Evolutionary conservation across 2,888 invertebrate species (phyloP).

Genomic region (Axea sp.): DNA sequence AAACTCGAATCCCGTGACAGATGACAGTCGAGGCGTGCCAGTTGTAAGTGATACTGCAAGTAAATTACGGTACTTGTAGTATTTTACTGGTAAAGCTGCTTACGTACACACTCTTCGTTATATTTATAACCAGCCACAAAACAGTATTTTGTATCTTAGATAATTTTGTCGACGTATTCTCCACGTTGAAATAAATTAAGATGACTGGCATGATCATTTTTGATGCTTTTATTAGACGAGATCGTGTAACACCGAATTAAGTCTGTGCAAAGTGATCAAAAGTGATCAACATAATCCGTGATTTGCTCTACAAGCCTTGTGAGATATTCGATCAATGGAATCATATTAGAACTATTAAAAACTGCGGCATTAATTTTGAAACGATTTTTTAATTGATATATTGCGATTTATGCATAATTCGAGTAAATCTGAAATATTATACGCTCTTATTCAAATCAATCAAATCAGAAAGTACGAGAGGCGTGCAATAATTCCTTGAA

Average conservation of each 20-base stretch:
- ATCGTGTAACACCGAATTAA: background rate
- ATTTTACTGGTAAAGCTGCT: constrained; percentile 11
- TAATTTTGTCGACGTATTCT: background rate
- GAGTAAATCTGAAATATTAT: no score
- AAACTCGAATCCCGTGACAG: constrained; percentile 45
- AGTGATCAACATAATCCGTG: background rate
- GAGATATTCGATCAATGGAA: background rate
- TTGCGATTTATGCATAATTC: no score
- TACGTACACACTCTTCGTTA: constrained; percentile 3
- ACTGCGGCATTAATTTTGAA: background rate
- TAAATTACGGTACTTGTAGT: constrained; percentile 47
- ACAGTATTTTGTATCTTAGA: background rate
- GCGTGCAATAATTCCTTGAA: no score
- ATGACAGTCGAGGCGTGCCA: constrained; percentile 35
- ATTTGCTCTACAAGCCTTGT: background rate
- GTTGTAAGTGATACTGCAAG: constrained; percentile 37
- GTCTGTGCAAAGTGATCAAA: background rate
- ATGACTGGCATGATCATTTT: background rate
- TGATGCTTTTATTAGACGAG: background rate
- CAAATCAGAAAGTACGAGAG: no score
- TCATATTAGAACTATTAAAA: background rate
- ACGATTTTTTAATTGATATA: background rate
- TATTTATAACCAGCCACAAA: constrained; percentile 22
- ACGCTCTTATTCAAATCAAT: no score
- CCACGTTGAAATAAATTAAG: constrained; percentile 1